Percentiles rank a stretch among this genome's conserved stretches.
Conservation (phyloP, 2,888 invertebrate genomes). For the Galeruca laticollis region DNA sequence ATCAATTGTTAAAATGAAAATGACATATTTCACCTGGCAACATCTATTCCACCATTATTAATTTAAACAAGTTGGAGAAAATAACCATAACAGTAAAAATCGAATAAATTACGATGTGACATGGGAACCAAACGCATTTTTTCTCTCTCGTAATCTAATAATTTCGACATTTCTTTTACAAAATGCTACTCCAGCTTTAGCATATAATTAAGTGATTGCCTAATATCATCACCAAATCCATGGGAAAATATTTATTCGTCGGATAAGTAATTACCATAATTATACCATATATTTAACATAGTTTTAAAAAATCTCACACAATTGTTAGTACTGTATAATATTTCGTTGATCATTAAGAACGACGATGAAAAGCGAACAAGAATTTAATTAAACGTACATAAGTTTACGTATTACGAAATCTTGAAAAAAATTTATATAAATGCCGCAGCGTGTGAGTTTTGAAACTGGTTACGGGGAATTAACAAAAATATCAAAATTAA, state of each 20-base stretch:
- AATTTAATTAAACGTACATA: constrained; percentile 39
- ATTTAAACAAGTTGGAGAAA: too few species aligned
- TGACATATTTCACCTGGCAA: too few species aligned
- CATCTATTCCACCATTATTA: too few species aligned
- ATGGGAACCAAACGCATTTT: too few species aligned
- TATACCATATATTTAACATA: constrained; percentile 5
- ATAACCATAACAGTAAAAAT: too few species aligned
- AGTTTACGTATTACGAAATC: constrained; percentile 45
- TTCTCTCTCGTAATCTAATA: too few species aligned
- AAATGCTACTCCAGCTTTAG: too few species aligned
- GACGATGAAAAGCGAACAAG: constrained; percentile 34
- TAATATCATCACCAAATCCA: constrained; percentile 2
- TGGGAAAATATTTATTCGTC: constrained; percentile 12
- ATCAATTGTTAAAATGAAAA: too few species aligned
- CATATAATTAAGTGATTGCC: background rate
- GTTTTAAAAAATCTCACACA: constrained; percentile 4
- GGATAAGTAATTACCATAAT: background rate
- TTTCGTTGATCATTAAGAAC: constrained; percentile 39
- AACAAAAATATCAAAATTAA: too few species aligned
- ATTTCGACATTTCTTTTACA: too few species aligned
- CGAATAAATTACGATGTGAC: too few species aligned
- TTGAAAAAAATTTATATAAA: constrained; percentile 39
- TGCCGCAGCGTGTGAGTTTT: constrained; percentile 19
- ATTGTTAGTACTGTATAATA: background rate
- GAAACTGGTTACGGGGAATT: background rate